Evolutionary conservation across 2,113 vertebrate species (phyloP), one percentile per base, ranked within the genome.

Genomic region (Leucosticte australis): DNA sequence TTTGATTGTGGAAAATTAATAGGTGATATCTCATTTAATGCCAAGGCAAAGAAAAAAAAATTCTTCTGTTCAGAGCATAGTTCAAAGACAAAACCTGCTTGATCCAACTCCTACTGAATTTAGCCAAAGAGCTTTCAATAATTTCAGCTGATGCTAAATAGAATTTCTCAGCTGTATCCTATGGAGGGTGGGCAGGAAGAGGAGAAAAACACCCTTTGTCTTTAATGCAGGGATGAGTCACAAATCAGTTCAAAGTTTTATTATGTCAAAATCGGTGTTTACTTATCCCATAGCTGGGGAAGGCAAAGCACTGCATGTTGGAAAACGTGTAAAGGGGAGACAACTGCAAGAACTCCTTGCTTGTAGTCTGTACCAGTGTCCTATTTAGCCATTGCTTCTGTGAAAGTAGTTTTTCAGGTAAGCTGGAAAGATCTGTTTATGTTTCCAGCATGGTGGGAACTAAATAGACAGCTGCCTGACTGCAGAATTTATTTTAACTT

Each of bases 1-100:
- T 69, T 90, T n/a, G 55, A 79, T 30, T 87, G 67, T 65, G 60
- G 75, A 88, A 88, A 97, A 92, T 49, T 77, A 93, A 92, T 80
- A 89, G 47, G 41, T 49, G 41, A 75, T 21, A 46, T 22, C 17
- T 30, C 68, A 92, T 86, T 89, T 68, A 90, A 83, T 71, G 52
- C 68, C 73, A 90, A 70, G 8, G 46, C 52, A 92, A 84, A 92
- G 52, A 26, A 35, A 30, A 80, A 80, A 87, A 50, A 70, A 62
- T 18, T 21, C 18, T 91, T 64, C 56, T 55, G 18, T 83, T 67
- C n/a, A 77, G 44, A 59, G 59, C 28, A 83, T 20, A 83, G 71
- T 81, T 88, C 85, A 93, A 69, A 94, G 68, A 90, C 60, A 93
- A 94, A 95, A 83, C 19, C 71, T 81, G 60, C 73, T 88, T 90